These are phyloP conservation scores for Trichopoda pennipes DNA, from an alignment of 2,888 invertebrate species.

Conservation along the genomic window DNA sequence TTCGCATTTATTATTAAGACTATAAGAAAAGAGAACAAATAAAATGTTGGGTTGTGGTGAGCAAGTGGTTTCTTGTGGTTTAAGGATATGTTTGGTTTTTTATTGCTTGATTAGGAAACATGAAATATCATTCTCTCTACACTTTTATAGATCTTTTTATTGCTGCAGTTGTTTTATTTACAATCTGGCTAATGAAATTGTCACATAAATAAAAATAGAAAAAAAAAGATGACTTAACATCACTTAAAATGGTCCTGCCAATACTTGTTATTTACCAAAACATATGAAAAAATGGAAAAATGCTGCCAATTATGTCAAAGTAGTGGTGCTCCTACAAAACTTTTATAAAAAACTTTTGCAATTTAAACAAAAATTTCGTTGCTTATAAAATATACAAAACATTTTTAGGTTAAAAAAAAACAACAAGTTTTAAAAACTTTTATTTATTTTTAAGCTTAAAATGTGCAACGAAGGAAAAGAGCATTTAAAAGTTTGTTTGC, in stretches of 20 bases:
- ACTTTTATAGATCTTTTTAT: not conserved
- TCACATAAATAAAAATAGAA: too few species aligned
- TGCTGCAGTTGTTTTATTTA: not conserved
- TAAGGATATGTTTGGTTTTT: slow-evolving; percentile 17
- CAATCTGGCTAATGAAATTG: too few species aligned
- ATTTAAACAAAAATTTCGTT: not conserved
- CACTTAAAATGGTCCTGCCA: not conserved
- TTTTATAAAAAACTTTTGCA: slow-evolving; percentile 37
- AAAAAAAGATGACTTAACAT: slow-evolving; percentile 22
- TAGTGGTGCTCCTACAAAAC: slow-evolving; percentile 19
- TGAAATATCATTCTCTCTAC: not conserved
- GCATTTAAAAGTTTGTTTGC: slow-evolving; percentile 21
- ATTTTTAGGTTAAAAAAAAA: slow-evolving; percentile 2
- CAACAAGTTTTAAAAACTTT: slow-evolving; percentile 33
- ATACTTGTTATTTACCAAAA: too few species aligned
- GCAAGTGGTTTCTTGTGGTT: not conserved
- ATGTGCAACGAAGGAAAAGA: slow-evolving; percentile 23
- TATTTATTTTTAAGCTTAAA: slow-evolving; percentile 59
- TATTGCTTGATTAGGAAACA: not conserved
- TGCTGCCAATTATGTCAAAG: slow-evolving; percentile 45
- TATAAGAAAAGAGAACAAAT: not conserved
- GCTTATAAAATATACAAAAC: not conserved
- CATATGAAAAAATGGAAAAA: not conserved
- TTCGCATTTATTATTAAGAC: not conserved
- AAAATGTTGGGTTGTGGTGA: slow-evolving; percentile 4